Percentiles rank a stretch among this genome's conserved stretches.
Evolutionary conservation across 2,797 vertebrate genomes (phyloP).

Genomic region (Peromyscus nudipes): DNA sequence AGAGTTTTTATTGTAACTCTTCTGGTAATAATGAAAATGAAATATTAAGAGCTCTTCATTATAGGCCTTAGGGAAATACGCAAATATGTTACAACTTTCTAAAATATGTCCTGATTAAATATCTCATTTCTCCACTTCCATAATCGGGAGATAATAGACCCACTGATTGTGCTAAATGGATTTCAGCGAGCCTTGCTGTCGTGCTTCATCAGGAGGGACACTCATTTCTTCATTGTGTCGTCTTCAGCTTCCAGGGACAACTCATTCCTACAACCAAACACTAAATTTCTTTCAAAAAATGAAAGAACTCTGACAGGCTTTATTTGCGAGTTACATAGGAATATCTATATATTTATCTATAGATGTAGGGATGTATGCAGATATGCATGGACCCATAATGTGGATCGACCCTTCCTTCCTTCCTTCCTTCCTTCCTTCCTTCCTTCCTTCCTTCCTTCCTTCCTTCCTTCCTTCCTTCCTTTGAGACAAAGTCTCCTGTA

Average conservation of each 20-base stretch:
- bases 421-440: background rate
- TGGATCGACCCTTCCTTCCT: background rate
- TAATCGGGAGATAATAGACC: conserved; percentile 81
- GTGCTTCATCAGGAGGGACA: conserved; percentile 73
- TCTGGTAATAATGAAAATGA: conserved; percentile 84
- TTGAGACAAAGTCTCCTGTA: background rate
- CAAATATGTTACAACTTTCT: conserved; percentile 85
- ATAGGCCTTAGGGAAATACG: conserved; percentile 83
- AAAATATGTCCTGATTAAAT: conserved; percentile 85
- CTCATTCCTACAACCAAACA: conserved; percentile 59
- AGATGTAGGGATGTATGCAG: background rate
- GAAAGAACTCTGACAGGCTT: background rate
- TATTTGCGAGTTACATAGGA: conserved; percentile 56
- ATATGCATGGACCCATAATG: background rate
- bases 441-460: background rate
- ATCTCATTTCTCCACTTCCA: conserved; percentile 82
- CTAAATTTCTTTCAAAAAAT: conserved; percentile 56
- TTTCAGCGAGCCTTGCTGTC: conserved; percentile 73
- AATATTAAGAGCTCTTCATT: conserved; percentile 85
- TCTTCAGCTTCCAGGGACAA: conserved; percentile 80
- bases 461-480: background rate
- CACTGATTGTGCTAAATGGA: conserved; percentile 81
- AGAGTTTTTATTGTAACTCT: conserved; percentile 77
- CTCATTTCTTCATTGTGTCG: conserved; percentile 67
- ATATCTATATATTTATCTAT: conserved; percentile 18